A percentile compares a stretch with the other conserved stretches of the same genome.
Conservation (phyloP, 2,888 invertebrate genomes). For the Mechanitis mazaeus region DNA sequence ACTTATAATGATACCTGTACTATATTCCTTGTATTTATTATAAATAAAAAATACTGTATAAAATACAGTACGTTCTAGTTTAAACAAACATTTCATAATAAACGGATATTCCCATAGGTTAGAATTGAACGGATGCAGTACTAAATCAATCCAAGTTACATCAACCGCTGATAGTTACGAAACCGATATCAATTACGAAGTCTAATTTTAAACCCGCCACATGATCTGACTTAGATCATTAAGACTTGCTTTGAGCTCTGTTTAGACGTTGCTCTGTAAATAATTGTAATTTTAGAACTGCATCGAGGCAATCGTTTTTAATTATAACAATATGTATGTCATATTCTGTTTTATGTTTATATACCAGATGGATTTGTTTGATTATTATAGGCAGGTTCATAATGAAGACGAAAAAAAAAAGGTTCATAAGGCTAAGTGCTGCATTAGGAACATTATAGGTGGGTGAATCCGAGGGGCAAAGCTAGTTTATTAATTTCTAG, state of each 20-base stretch:
- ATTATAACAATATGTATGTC: neutral
- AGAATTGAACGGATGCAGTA: neutral
- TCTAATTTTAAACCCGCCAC: constrained; percentile 28
- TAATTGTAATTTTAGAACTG: constrained; percentile 13
- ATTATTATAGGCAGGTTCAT: too few relatives aligned
- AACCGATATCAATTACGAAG: constrained; percentile 28
- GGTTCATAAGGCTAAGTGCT: too few relatives aligned
- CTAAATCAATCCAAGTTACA: neutral
- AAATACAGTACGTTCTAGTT: too few relatives aligned
- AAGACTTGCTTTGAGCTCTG: constrained; percentile 15
- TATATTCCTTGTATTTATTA: too few relatives aligned
- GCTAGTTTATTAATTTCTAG: too few relatives aligned
- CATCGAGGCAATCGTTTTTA: constrained; percentile 9
- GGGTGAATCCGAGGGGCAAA: too few relatives aligned
- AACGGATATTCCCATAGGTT: neutral
- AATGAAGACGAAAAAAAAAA: too few relatives aligned
- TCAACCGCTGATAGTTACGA: constrained; percentile 19
- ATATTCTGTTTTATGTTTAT: neutral
- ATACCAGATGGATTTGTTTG: too few relatives aligned
- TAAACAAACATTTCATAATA: too few relatives aligned
- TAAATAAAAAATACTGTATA: too few relatives aligned
- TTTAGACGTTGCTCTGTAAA: constrained; percentile 16
- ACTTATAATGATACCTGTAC: too few relatives aligned
- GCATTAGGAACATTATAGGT: too few relatives aligned
- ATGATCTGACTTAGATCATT: constrained; percentile 24